These are phyloP conservation scores for Urocolius indicus DNA, from an alignment of 2,113 vertebrate genomes.

Conservation along the genomic window DNA sequence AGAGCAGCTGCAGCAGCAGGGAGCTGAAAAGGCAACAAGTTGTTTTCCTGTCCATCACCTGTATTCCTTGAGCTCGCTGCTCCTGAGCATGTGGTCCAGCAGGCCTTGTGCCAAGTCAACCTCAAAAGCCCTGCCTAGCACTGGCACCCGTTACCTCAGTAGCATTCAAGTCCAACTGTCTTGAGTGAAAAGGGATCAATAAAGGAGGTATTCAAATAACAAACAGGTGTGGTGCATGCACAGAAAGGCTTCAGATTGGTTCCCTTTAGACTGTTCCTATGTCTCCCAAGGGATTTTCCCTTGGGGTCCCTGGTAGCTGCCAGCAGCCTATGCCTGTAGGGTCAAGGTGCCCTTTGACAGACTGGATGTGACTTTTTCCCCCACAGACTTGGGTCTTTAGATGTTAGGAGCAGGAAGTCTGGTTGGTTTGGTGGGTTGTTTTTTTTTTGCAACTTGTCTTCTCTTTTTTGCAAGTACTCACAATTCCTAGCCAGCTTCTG, in stretches of 20 bases:
- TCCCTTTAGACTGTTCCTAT: background rate
- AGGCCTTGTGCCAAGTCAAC: background rate
- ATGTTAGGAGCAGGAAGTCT: background rate
- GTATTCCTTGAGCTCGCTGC: background rate
- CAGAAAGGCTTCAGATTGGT: background rate
- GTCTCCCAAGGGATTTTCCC: background rate
- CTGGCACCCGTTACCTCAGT: background rate
- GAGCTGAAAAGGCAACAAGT: background rate
- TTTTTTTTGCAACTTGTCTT: background rate
- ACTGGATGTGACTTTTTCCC: background rate
- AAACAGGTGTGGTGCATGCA: background rate
- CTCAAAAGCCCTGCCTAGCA: background rate
- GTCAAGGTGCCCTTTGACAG: fast-evolving
- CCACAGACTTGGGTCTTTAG: background rate
- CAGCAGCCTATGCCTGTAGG: background rate
- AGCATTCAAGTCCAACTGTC: background rate
- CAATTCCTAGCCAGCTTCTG: background rate
- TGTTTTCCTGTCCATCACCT: background rate
- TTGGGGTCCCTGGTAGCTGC: background rate
- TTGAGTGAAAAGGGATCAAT: fast-evolving
- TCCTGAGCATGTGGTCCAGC: background rate
- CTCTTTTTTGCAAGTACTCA: background rate
- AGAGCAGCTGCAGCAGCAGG: background rate
- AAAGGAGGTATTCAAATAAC: background rate
- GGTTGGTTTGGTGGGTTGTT: too few relatives aligned